Evolutionary conservation across 2,113 vertebrate species (phyloP).

Genomic region (Anser cygnoides): DNA sequence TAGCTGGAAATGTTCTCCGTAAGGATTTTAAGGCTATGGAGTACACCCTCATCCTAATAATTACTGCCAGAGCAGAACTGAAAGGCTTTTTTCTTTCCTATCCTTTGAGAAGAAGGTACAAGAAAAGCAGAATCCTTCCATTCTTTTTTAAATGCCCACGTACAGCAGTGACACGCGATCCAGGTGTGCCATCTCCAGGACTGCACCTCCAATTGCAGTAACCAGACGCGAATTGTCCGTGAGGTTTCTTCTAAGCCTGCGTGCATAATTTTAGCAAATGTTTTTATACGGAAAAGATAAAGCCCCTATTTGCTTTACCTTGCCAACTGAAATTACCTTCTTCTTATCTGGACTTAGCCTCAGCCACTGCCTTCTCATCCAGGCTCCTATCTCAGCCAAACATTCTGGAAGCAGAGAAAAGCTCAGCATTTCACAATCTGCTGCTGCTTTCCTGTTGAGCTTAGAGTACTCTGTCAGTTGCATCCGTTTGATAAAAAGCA

Average conservation of each 20-base stretch:
- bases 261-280: conserved; percentile 35
- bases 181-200: conserved; percentile 65
- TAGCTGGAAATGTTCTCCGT: background rate
- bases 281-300: conserved; percentile 45
- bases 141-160: background rate
- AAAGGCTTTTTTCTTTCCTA: background rate
- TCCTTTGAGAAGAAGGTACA: background rate
- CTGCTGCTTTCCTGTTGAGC: conserved; percentile 23
- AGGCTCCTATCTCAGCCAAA: conserved; percentile 57
- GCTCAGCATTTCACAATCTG: conserved; percentile 29
- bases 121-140: background rate
- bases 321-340: conserved; percentile 61
- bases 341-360: conserved; percentile 57
- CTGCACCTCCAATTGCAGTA: background rate
- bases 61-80: background rate
- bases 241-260: background rate
- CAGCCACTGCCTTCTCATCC: conserved; percentile 45
- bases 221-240: background rate
- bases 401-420: conserved; percentile 41
- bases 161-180: background rate
- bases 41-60: background rate
- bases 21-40: background rate
- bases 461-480: background rate
- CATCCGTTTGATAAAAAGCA: conserved; percentile 33
- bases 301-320: conserved; percentile 58